phyloP scores from a whole-genome alignment of 1,140 invertebrate species.

The Musca vetustissima region DNA sequence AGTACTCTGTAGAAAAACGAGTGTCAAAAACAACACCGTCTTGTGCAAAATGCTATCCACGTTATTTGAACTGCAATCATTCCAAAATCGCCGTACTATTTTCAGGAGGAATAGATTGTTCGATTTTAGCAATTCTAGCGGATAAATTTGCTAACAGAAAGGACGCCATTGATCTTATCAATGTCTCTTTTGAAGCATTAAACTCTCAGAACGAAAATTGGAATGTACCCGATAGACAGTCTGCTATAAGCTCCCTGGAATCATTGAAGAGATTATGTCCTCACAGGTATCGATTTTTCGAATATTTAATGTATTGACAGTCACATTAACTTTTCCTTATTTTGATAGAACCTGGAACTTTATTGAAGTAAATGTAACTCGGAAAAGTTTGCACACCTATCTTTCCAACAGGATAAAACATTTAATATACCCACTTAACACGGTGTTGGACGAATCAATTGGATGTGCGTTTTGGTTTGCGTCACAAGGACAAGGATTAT shows the following conservation, averaged over 20 bases:
- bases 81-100: constrained; percentile 84
- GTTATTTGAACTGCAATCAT: constrained; percentile 62
- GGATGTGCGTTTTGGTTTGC: constrained; percentile 96
- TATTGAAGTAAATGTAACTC: constrained; percentile 72
- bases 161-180: constrained; percentile 89
- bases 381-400: constrained; percentile 64
- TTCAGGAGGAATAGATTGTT: constrained; percentile 94
- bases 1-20: constrained; percentile 65
- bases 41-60: constrained; percentile 66
- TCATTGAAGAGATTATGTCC: constrained; percentile 75
- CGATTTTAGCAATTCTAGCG: constrained; percentile 79
- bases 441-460: constrained; percentile 94
- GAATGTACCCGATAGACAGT: constrained; percentile 77
- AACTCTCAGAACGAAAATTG: constrained; percentile 34
- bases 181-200: constrained; percentile 87
- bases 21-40: constrained; percentile 65
- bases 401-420: constrained; percentile 66
- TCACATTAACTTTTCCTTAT: constrained; percentile 19
- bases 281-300: constrained; percentile 56
- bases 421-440: constrained; percentile 80
- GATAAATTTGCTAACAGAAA: constrained; percentile 69
- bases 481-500: constrained; percentile 67
- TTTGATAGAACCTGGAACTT: constrained; percentile 64
- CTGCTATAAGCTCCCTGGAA: constrained; percentile 71
- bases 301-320: not conserved